Evolutionary conservation across 2,113 vertebrate genomes (phyloP).

Genomic region (Megaptera novaeangliae): DNA sequence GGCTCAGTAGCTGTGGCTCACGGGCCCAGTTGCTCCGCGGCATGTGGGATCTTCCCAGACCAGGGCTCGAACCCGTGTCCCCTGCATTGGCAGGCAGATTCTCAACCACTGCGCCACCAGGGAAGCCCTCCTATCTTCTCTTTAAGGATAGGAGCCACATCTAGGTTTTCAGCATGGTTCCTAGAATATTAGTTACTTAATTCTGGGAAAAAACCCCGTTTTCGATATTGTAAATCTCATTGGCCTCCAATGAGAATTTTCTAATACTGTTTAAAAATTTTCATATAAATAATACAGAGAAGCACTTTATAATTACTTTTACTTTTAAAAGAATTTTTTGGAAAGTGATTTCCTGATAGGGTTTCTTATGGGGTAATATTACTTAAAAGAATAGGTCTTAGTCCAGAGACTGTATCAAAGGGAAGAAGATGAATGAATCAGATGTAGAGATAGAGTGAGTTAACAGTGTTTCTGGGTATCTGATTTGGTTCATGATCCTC

Average conservation of each 20-base stretch:
- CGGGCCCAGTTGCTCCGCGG: too few species aligned
- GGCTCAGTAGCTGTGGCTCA: too few species aligned
- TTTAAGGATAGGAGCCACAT: background rate
- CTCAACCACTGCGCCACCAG: too few species aligned
- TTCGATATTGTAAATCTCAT: background rate
- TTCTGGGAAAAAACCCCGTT: background rate
- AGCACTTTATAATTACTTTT: constrained; percentile 15
- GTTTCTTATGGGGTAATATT: background rate
- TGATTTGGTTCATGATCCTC: background rate
- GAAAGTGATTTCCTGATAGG: constrained; percentile 10
- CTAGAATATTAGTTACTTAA: constrained; percentile 15
- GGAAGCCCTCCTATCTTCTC: background rate
- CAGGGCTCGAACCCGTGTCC: too few species aligned
- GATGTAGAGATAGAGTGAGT: background rate
- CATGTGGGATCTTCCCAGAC: too few species aligned
- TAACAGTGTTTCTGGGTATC: background rate
- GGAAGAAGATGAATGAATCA: constrained; percentile 4
- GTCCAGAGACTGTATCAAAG: background rate
- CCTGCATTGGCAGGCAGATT: too few species aligned
- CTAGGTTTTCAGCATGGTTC: background rate
- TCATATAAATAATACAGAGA: background rate
- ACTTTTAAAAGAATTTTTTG: background rate
- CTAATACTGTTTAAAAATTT: constrained; percentile 16
- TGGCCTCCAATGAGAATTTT: background rate
- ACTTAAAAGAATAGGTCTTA: background rate